Base-by-base conservation (phyloP, 2,888 invertebrate genomes). In the Steromphala cineraria region DNA sequence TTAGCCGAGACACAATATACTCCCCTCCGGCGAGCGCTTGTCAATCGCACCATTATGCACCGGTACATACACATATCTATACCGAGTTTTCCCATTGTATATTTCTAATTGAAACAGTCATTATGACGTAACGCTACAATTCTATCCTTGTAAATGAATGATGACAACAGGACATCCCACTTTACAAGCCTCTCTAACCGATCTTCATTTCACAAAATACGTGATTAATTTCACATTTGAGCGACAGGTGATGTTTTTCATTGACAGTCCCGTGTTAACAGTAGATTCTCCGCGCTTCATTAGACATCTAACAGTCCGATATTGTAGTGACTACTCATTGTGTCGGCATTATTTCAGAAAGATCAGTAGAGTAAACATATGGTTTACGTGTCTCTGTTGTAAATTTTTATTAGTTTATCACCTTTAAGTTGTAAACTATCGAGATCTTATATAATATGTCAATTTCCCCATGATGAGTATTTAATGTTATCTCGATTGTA, bases 191-290 rank as follows among this genome's bases (percentile, higher is more conserved):
- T 36, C 71, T 19, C n/a, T 19, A 28, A 31, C 36, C 19, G 28
- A 19, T 71, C 71, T 71, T 71, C 71, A 71, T 36, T 71, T 36
- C 36, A 17, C 31, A 36, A 71, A 71, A 71, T 36, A 71, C 71
- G 71, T 40, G 40, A 71, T 71, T 71, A 71, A 71, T 31, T 31
- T 17, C 71, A 2, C 71, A 71, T 71, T 71, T 36, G 71, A 15
- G 10, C 36, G 19, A 71, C 71, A 71, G 31, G 40, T 71, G 40
- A 46, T 46, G 46, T 46, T 10, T 46, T 46, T 13, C 46, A 46
- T 46, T 46, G 46, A 46, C 46, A 46, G 46, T 5, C 46, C 13
- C 46, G 1, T 46, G 46, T 46, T 46, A 46, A 5, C 46, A 10
- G 46, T 10, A 13, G 46, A 46, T 46, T 46, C 10, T 46, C 46